Conservation (phyloP, 2,797 vertebrate genomes). For the Syngnathus acus region DNA sequence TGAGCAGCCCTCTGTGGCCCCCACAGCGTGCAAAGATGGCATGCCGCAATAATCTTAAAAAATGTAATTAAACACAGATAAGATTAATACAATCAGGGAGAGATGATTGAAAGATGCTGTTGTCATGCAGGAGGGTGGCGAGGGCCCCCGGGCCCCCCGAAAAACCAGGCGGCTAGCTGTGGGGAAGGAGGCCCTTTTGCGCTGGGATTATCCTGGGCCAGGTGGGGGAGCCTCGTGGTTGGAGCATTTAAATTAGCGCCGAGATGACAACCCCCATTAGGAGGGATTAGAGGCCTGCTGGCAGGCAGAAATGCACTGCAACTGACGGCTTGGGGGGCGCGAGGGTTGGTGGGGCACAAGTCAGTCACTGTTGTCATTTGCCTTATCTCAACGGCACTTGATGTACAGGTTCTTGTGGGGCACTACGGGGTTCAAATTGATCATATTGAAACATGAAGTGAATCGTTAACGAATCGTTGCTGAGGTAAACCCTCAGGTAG, state of each 20-base stretch:
- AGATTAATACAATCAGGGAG: constrained; percentile 75
- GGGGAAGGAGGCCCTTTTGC: constrained; percentile 62
- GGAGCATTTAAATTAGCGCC: constrained; percentile 78
- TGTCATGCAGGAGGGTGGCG: constrained; percentile 69
- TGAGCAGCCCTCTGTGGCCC: constrained; percentile 68
- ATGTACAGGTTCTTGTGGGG: not conserved
- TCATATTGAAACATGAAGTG: too few species aligned
- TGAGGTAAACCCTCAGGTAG: too few species aligned
- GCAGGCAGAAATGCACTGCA: constrained; percentile 68
- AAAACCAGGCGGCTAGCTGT: constrained; percentile 57
- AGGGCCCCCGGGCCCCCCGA: constrained; percentile 57
- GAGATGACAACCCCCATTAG: constrained; percentile 80
- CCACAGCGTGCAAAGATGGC: constrained; percentile 76
- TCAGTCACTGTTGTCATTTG: constrained; percentile 54
- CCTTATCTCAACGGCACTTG: not conserved
- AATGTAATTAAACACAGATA: constrained; percentile 82
- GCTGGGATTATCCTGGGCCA: constrained; percentile 69
- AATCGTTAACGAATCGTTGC: too few species aligned
- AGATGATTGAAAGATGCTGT: constrained; percentile 76
- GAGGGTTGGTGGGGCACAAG: constrained; percentile 66
- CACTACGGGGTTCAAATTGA: not conserved
- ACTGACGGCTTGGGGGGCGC: constrained; percentile 44
- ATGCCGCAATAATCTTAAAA: constrained; percentile 76
- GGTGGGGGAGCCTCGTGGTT: constrained; percentile 72
- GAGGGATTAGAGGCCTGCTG: constrained; percentile 78